phyloP scores from a whole-genome alignment of 2,113 vertebrate genomes.

The Garra rufa region DNA sequence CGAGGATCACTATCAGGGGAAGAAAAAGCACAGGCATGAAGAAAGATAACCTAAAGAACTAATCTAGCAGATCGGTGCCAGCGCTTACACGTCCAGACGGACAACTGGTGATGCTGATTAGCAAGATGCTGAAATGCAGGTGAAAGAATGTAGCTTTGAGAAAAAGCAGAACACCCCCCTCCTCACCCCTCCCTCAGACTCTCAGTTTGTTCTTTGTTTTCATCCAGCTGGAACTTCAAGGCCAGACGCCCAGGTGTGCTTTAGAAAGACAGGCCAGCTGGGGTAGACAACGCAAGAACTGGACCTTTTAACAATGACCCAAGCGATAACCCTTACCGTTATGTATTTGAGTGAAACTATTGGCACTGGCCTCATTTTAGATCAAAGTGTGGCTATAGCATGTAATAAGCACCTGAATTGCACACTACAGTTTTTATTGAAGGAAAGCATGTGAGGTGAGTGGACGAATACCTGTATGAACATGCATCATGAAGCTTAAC shows the following conservation, averaged over 20 bases:
- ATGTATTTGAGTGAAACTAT: neutral
- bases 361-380: neutral
- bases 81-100: neutral
- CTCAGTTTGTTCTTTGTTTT: slow-evolving; percentile 27
- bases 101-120: slow-evolving; percentile 14
- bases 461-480: neutral
- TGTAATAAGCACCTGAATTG: neutral
- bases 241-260: slow-evolving; percentile 49
- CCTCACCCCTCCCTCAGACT: neutral
- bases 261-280: slow-evolving; percentile 12
- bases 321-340: slow-evolving; percentile 23
- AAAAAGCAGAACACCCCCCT: neutral
- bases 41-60: neutral
- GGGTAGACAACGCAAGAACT: slow-evolving; percentile 4
- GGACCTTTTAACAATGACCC: neutral
- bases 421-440: neutral
- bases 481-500: neutral
- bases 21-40: slow-evolving; percentile 8
- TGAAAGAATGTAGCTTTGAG: slow-evolving; percentile 10
- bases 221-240: slow-evolving; percentile 32
- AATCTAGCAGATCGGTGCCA: neutral
- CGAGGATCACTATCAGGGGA: slow-evolving; percentile 60
- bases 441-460: neutral
- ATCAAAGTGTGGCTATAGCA: neutral
- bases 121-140: neutral